Conservation (phyloP, 2,888 invertebrate species). For the Parnassius mnemosyne region DNA sequence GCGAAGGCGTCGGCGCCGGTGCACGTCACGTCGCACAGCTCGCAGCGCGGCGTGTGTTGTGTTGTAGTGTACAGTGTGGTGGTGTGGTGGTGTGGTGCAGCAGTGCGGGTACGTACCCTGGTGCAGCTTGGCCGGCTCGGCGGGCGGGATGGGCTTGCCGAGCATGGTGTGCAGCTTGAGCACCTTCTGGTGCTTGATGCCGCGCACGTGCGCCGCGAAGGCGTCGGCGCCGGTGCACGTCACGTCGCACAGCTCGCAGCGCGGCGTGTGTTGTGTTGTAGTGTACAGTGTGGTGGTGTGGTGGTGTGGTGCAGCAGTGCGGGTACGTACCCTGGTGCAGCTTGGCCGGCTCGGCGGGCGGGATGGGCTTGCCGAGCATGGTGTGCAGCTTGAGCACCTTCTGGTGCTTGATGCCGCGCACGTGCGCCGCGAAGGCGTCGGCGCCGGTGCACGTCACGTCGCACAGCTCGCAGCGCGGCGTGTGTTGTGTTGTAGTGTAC, state of each 20-base stretch:
- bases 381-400: slow-evolving; percentile 98
- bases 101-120: slow-evolving; percentile 40
- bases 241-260: slow-evolving; percentile 98
- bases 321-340: slow-evolving; percentile 69
- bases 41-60: slow-evolving; percentile 95
- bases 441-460: slow-evolving; percentile 99
- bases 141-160: slow-evolving; percentile 98
- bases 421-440: slow-evolving; percentile 99
- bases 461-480: slow-evolving; percentile 96
- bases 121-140: slow-evolving; percentile 93
- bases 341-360: slow-evolving; percentile 96
- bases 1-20: slow-evolving; percentile 99
- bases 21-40: slow-evolving; percentile 98
- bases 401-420: slow-evolving; percentile 98
- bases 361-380: slow-evolving; percentile 98
- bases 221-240: slow-evolving; percentile 99
- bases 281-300: no score
- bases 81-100: no score
- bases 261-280: no score
- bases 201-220: slow-evolving; percentile 98
- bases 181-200: slow-evolving; percentile 98
- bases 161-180: slow-evolving; percentile 97
- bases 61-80: no score
- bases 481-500: no score
- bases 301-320: no score